Conservation (phyloP, 2,888 invertebrate species). For the Nasonovia ribisnigri region DNA sequence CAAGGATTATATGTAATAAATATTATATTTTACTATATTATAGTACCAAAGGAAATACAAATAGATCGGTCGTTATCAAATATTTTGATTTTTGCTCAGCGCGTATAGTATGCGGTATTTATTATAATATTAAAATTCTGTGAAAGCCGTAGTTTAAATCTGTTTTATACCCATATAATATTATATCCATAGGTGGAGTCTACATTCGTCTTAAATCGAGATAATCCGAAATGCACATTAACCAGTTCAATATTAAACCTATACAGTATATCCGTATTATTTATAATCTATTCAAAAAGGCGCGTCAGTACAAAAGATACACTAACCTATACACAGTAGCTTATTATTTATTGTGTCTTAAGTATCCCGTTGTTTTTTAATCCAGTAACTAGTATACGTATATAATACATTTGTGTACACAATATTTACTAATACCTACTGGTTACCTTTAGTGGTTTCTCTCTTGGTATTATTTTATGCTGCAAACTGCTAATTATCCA, state of each 20-base stretch:
- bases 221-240: neutral
- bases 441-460: neutral
- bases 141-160: neutral
- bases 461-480: slow-evolving; percentile 18
- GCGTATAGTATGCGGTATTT: neutral
- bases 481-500: slow-evolving; percentile 42
- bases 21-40: no score
- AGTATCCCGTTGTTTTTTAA: slow-evolving; percentile 42
- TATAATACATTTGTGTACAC: neutral
- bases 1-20: neutral
- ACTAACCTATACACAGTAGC: slow-evolving; percentile 32
- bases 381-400: neutral
- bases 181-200: neutral
- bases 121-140: neutral
- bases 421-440: neutral
- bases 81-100: neutral
- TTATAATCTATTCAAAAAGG: neutral
- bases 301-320: neutral
- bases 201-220: neutral
- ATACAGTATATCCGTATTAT: neutral
- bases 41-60: neutral
- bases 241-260: neutral
- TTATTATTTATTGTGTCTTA: slow-evolving; percentile 21
- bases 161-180: neutral
- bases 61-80: slow-evolving; percentile 31